Conservation (phyloP, 2,888 invertebrate genomes). For the Drosophila mayaguana region DNA sequence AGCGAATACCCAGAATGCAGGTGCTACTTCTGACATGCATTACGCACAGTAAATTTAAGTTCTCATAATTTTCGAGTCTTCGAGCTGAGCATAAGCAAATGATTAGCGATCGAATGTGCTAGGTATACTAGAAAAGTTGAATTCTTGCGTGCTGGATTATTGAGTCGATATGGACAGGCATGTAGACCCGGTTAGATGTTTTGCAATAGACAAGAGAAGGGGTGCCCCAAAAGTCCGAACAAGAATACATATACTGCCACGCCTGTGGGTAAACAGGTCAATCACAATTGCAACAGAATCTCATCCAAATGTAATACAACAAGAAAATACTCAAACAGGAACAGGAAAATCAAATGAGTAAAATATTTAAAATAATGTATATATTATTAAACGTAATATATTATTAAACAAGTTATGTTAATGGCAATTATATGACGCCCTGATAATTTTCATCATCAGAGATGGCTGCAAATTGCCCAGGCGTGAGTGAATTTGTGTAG, state of each 20-base stretch:
- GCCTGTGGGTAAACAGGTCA: not conserved
- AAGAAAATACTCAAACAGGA: conserved; percentile 5
- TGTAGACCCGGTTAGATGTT: not conserved
- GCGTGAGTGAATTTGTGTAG: conserved; percentile 5
- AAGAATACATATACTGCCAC: not conserved
- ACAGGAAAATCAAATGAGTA: conserved; percentile 17
- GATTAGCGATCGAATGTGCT: too few species aligned
- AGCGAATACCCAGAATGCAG: not conserved
- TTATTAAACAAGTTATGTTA: conserved; percentile 62
- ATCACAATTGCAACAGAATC: not conserved
- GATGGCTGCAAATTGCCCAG: conserved; percentile 38
- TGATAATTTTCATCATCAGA: conserved; percentile 23
- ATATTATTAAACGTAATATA: conserved; percentile 32
- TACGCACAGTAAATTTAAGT: too few species aligned
- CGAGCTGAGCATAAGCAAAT: too few species aligned
- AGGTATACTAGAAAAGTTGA: not conserved
- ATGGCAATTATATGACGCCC: conserved; percentile 33
- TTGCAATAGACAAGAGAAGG: not conserved
- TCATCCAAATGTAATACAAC: not conserved
- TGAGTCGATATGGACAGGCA: not conserved
- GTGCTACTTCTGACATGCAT: not conserved
- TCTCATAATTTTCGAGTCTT: too few species aligned
- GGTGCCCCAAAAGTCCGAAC: too few species aligned
- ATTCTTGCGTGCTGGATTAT: not conserved
- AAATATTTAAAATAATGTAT: not conserved